Conservation (phyloP, 2,797 vertebrate genomes). For the Cuculus canorus region DNA sequence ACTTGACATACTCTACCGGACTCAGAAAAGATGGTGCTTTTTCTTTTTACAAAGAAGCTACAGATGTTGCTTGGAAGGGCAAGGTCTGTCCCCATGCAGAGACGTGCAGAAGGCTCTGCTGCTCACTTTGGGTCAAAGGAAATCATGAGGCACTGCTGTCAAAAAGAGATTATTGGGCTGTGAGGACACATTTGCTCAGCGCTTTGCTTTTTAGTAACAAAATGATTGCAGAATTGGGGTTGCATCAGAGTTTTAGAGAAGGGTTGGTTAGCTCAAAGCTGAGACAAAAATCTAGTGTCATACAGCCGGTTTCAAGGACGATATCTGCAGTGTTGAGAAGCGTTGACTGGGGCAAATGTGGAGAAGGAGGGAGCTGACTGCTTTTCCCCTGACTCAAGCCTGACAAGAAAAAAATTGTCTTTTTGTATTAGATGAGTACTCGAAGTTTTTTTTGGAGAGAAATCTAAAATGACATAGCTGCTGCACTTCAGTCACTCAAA, state of each 20-base stretch:
- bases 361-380: not conserved
- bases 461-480: not conserved
- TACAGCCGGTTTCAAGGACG: not conserved
- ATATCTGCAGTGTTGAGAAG: not conserved
- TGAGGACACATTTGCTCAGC: not conserved
- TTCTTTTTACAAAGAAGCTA: not conserved
- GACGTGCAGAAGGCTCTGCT: not conserved
- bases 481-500: not conserved
- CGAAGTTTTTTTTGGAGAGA: not conserved
- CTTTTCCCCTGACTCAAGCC: not conserved
- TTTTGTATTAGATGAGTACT: not conserved
- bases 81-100: not conserved
- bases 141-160: not conserved
- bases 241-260: not conserved
- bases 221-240: not conserved
- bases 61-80: not conserved
- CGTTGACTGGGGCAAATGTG: not conserved
- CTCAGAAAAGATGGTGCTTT: not conserved
- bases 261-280: not conserved
- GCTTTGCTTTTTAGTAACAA: not conserved
- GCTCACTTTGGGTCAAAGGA: not conserved
- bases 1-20: not conserved
- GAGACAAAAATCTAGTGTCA: not conserved
- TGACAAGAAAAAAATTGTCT: not conserved
- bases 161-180: not conserved